Evolutionary conservation across 2,888 invertebrate species (phyloP).

Genomic region (Drosophila greeni): DNA sequence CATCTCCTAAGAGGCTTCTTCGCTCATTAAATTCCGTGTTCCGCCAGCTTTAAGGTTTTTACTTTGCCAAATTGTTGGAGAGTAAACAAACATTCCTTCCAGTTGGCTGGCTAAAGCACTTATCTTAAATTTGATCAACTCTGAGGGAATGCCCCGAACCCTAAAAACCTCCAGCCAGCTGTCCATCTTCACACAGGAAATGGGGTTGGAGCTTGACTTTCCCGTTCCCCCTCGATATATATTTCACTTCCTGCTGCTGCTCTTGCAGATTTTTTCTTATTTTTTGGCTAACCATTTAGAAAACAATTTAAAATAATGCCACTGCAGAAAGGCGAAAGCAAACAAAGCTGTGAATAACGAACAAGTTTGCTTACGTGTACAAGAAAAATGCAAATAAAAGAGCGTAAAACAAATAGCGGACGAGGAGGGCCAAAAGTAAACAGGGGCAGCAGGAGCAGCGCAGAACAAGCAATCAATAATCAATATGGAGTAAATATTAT

Average conservation of each 20-base stretch:
- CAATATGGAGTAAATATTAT: conserved; percentile 37
- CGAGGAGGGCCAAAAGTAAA: conserved; percentile 21
- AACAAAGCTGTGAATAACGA: conserved; percentile 14
- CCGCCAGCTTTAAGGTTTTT: conserved; percentile 21
- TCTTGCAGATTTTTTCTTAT: not conserved
- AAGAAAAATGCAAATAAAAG: conserved; percentile 27
- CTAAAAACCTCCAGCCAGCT: conserved; percentile 15
- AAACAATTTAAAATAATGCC: conserved; percentile 57
- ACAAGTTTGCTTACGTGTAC: conserved; percentile 33
- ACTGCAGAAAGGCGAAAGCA: conserved; percentile 27
- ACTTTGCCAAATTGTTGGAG: conserved; percentile 10
- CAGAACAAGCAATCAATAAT: conserved; percentile 36
- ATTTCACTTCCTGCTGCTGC: conserved; percentile 19
- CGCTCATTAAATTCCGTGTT: conserved; percentile 17
- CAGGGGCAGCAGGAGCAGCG: conserved; percentile 14
- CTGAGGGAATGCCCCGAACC: conserved; percentile 4
- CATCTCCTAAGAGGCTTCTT: not conserved
- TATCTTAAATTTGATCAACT: conserved; percentile 36
- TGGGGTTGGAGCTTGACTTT: conserved; percentile 6
- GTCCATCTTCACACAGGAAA: conserved; percentile 31
- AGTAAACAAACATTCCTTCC: conserved; percentile 24
- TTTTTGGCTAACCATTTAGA: conserved; percentile 51
- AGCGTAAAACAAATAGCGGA: conserved; percentile 27
- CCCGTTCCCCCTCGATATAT: conserved; percentile 6
- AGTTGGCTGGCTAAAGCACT: conserved; percentile 33